phyloP scores from a whole-genome alignment of 2,113 vertebrate species.

The Pygoscelis antarcticus region DNA sequence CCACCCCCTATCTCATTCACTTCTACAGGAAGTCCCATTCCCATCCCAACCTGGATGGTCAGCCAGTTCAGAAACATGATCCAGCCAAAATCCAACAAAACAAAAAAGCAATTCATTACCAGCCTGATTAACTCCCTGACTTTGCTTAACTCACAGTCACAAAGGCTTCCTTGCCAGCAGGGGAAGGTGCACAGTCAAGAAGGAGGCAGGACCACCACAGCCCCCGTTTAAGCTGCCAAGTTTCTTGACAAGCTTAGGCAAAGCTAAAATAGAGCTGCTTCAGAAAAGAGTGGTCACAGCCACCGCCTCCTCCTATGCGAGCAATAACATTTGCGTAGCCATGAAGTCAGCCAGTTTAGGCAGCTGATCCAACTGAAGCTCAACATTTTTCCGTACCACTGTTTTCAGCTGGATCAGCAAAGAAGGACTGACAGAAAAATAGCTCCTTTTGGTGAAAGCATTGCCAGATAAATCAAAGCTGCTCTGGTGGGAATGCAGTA shows the following conservation, averaged over 20 bases:
- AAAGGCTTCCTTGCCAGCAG: background rate
- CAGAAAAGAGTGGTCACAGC: background rate
- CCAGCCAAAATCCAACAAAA: conserved; percentile 26
- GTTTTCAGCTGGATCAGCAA: background rate
- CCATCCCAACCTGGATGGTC: background rate
- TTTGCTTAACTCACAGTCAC: background rate
- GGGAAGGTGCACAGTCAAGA: background rate
- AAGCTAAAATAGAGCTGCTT: conserved; percentile 2
- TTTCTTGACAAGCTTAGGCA: background rate
- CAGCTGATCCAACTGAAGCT: background rate
- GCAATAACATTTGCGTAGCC: background rate
- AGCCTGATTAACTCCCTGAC: background rate
- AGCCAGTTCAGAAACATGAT: background rate
- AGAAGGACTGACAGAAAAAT: background rate
- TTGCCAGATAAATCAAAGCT: background rate
- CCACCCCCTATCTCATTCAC: background rate
- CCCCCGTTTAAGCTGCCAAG: background rate
- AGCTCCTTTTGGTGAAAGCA: background rate
- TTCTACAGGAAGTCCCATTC: background rate
- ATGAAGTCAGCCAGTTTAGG: background rate
- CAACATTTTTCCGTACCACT: background rate
- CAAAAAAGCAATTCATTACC: background rate
- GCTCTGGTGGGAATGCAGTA: background rate
- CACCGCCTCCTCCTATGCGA: background rate
- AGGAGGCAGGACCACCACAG: background rate